Conservation (phyloP, 2,888 invertebrate genomes). For the Sphinx pinastri region DNA sequence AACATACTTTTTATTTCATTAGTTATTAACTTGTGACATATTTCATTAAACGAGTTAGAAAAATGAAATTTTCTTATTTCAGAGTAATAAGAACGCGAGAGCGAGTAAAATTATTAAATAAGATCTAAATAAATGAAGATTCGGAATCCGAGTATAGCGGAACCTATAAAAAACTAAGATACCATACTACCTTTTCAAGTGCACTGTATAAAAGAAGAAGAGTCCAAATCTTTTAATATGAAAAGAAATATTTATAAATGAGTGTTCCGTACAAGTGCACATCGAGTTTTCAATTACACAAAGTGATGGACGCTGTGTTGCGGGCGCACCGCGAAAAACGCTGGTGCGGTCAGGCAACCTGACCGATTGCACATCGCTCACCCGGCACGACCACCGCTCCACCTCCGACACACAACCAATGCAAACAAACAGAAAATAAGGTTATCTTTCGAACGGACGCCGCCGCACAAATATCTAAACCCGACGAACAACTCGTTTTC, state of each 20-base stretch:
- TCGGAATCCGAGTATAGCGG: too few relatives aligned
- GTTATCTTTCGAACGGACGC: slow-evolving; percentile 59
- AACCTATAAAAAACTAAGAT: not conserved
- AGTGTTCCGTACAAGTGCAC: slow-evolving; percentile 77
- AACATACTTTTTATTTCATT: too few relatives aligned
- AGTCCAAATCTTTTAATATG: not conserved
- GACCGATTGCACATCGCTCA: slow-evolving; percentile 72
- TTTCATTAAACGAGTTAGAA: too few relatives aligned
- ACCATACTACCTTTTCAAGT: slow-evolving; percentile 13
- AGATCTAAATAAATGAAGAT: too few relatives aligned
- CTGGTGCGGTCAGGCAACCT: slow-evolving; percentile 70
- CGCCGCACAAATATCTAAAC: slow-evolving; percentile 55
- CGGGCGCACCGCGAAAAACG: slow-evolving; percentile 74
- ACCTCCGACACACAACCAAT: slow-evolving; percentile 56
- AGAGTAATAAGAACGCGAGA: too few relatives aligned
- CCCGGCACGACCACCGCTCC: slow-evolving; percentile 39
- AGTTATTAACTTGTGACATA: too few relatives aligned
- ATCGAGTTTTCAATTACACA: slow-evolving; percentile 83
- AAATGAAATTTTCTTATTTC: too few relatives aligned
- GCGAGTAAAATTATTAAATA: too few relatives aligned
- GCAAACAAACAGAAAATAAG: slow-evolving; percentile 61
- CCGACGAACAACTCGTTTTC: slow-evolving; percentile 76
- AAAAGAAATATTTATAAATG: slow-evolving; percentile 75
- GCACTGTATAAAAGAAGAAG: slow-evolving; percentile 40
- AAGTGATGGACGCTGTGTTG: slow-evolving; percentile 75